Conservation (phyloP, 2,797 vertebrate genomes). For the Pteropus rufus region DNA sequence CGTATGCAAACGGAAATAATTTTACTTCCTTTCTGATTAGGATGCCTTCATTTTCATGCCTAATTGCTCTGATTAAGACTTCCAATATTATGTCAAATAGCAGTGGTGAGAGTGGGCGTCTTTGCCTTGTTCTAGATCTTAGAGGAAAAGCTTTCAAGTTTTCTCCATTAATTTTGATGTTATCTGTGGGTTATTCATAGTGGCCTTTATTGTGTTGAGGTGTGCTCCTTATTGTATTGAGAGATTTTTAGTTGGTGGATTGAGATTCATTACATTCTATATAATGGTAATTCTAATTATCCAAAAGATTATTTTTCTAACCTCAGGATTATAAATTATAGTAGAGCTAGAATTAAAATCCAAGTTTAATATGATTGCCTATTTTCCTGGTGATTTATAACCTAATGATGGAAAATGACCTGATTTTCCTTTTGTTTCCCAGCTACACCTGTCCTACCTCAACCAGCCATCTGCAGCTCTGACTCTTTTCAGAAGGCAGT, state of each 20-base stretch:
- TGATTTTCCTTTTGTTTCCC: not conserved
- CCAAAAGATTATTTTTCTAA: not conserved
- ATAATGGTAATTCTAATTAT: not conserved
- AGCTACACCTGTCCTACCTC: not conserved
- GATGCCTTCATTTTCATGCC: not conserved
- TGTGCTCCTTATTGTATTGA: not conserved
- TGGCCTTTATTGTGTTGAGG: not conserved
- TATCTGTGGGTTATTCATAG: not conserved
- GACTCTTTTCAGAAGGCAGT: not conserved
- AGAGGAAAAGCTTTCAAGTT: not conserved
- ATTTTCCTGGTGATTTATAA: not conserved
- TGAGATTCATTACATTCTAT: not conserved
- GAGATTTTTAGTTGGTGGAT: not conserved
- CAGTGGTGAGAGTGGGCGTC: not conserved
- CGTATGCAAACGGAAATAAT: not conserved
- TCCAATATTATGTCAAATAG: not conserved
- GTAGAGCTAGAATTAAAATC: not conserved
- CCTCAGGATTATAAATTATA: not conserved
- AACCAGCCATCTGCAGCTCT: not conserved
- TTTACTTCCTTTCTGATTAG: not conserved
- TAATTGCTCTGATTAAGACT: not conserved
- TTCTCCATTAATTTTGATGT: not conserved
- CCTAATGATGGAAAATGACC: not conserved
- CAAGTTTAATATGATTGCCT: not conserved
- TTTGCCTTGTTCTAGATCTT: not conserved